Conservation (phyloP, 2,888 invertebrate genomes). For the Ophion ellenae region DNA sequence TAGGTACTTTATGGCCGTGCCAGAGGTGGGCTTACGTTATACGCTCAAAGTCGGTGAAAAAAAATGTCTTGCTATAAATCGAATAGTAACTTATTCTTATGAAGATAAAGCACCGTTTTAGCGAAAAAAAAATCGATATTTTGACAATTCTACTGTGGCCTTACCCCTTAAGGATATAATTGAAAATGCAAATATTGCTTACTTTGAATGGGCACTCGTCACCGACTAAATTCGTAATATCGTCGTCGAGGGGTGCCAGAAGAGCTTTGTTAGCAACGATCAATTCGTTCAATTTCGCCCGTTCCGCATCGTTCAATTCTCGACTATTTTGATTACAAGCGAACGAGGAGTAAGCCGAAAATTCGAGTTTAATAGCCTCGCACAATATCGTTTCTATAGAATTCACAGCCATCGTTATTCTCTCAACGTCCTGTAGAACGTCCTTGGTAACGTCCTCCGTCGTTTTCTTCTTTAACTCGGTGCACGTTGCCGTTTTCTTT, state of each 20-base stretch:
- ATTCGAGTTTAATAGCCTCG: constrained; percentile 94
- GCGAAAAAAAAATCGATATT: no score
- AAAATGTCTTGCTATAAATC: no score
- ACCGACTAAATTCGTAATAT: constrained; percentile 88
- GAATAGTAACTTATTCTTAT: no score
- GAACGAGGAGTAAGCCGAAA: constrained; percentile 89
- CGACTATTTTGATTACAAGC: constrained; percentile 87
- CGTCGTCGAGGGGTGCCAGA: constrained; percentile 93
- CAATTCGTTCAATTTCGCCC: constrained; percentile 92
- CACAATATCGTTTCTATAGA: constrained; percentile 93
- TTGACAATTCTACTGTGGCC: no score
- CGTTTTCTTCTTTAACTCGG: constrained; percentile 71
- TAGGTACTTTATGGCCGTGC: no score
- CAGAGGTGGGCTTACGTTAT: no score
- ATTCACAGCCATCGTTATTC: constrained; percentile 87
- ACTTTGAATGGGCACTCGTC: constrained; percentile 87
- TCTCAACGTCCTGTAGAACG: constrained; percentile 87
- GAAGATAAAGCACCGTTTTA: no score
- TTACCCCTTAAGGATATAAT: neutral
- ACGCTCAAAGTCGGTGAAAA: no score
- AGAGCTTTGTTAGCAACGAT: constrained; percentile 94
- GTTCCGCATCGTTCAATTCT: constrained; percentile 92
- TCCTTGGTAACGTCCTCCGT: constrained; percentile 86
- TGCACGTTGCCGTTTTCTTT: constrained; percentile 46
- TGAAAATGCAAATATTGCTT: constrained; percentile 59